phyloP scores from a whole-genome alignment of 2,113 vertebrate species.

The Amphilophus citrinellus region DNA sequence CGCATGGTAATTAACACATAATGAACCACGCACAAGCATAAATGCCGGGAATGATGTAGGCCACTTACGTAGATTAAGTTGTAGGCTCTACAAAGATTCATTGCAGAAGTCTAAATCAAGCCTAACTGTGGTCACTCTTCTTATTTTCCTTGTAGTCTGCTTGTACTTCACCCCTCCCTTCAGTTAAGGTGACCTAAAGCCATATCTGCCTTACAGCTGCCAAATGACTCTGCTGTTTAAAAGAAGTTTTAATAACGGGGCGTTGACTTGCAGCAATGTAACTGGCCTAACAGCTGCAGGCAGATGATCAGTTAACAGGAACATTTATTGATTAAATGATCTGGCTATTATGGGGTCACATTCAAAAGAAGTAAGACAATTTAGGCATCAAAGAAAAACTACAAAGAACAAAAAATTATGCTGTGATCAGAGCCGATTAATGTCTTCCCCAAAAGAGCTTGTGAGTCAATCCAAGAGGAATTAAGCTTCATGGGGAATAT shows the following conservation, averaged over 20 bases:
- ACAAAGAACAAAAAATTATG: constrained; percentile 10
- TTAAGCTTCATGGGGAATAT: not conserved
- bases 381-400: constrained; percentile 13
- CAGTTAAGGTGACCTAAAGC: constrained; percentile 16
- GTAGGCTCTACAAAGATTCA: too few relatives aligned
- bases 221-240: constrained; percentile 7
- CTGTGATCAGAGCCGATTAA: constrained; percentile 36
- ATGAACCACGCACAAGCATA: too few relatives aligned
- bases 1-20: too few relatives aligned
- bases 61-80: too few relatives aligned
- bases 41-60: too few relatives aligned
- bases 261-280: not conserved
- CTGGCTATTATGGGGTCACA: not conserved
- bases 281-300: not conserved
- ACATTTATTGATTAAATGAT: constrained; percentile 4
- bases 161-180: not conserved
- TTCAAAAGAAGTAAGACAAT: not conserved
- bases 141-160: not conserved
- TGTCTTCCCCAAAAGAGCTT: constrained; percentile 10
- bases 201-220: constrained; percentile 13
- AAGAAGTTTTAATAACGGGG: constrained; percentile 22
- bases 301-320: not conserved
- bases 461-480: constrained; percentile 12
- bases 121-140: not conserved
- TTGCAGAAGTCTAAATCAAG: too few relatives aligned